phyloP scores from a whole-genome alignment of 2,888 invertebrate species.

The Serripes groenlandicus region DNA sequence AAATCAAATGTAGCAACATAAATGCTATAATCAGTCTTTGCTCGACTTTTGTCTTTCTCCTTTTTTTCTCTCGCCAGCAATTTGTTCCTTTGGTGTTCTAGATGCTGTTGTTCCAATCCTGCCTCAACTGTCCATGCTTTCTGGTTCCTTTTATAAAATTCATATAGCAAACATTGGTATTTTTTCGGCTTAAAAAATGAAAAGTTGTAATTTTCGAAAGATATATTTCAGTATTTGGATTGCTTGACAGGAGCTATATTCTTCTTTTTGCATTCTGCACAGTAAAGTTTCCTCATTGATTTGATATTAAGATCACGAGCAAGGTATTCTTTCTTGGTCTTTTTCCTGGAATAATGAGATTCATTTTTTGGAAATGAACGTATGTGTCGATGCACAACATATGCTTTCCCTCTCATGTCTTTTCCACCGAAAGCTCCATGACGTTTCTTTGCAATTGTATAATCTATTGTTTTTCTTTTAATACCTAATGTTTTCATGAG shows the following conservation, averaged over 20 bases:
- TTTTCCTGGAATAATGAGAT: not conserved
- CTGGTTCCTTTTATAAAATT: conserved; percentile 21
- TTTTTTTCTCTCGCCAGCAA: conserved; percentile 19
- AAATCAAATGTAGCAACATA: conserved; percentile 35
- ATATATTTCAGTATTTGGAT: too few relatives aligned
- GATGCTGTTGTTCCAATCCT: conserved; percentile 10
- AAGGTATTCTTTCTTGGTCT: conserved; percentile 25
- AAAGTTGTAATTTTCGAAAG: conserved; percentile 46
- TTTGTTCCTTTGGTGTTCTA: conserved; percentile 17
- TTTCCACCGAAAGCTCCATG: too few relatives aligned
- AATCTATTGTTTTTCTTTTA: too few relatives aligned
- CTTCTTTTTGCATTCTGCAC: too few relatives aligned
- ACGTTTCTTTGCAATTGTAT: too few relatives aligned
- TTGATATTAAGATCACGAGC: conserved; percentile 34
- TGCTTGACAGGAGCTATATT: too few relatives aligned
- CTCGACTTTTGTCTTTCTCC: conserved; percentile 19
- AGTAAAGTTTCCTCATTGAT: too few relatives aligned
- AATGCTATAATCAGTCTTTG: conserved; percentile 2
- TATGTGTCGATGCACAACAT: not conserved
- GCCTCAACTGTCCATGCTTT: conserved; percentile 15
- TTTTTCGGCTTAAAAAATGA: conserved; percentile 44
- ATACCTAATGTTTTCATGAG: too few relatives aligned
- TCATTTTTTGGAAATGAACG: not conserved
- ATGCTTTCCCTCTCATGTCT: too few relatives aligned
- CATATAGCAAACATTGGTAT: conserved; percentile 56